A percentile compares a stretch with the other conserved stretches of the same genome.
Evolutionary conservation across 2,113 vertebrate species (phyloP).

Genomic region (Marcusenius ussheri): DNA sequence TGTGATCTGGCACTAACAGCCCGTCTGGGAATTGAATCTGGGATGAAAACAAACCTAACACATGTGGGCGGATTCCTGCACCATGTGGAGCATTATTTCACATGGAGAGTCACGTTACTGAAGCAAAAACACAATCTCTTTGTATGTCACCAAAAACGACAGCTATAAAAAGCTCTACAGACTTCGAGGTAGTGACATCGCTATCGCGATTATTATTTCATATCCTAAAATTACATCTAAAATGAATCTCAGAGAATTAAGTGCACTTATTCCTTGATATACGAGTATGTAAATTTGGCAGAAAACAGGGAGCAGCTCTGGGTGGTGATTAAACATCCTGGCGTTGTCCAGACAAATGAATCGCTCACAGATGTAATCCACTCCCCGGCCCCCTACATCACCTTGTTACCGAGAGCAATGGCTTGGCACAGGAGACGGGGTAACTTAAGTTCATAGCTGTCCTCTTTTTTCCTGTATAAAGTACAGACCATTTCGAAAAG

Average conservation of each 20-base stretch:
- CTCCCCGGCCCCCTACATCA: neutral
- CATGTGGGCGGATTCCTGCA: neutral
- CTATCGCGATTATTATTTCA: neutral
- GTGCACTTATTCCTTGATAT: neutral
- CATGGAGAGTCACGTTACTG: neutral
- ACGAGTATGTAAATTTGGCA: neutral
- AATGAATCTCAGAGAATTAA: neutral
- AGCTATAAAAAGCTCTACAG: neutral
- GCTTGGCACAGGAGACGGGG: neutral
- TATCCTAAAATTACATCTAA: constrained; percentile 1
- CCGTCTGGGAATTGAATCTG: neutral
- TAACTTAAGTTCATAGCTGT: neutral
- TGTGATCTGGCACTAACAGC: neutral
- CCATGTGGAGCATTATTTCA: neutral
- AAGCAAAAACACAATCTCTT: neutral
- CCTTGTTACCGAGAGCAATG: neutral
- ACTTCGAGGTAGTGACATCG: neutral
- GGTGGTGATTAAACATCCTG: neutral
- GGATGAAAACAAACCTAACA: neutral
- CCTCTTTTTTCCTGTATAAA: neutral
- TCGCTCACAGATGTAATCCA: neutral
- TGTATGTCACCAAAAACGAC: neutral
- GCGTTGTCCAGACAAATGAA: neutral
- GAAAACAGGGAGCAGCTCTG: neutral
- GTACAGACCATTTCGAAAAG: neutral